Conservation (phyloP, 2,888 invertebrate genomes). For the Atethmia centrago region DNA sequence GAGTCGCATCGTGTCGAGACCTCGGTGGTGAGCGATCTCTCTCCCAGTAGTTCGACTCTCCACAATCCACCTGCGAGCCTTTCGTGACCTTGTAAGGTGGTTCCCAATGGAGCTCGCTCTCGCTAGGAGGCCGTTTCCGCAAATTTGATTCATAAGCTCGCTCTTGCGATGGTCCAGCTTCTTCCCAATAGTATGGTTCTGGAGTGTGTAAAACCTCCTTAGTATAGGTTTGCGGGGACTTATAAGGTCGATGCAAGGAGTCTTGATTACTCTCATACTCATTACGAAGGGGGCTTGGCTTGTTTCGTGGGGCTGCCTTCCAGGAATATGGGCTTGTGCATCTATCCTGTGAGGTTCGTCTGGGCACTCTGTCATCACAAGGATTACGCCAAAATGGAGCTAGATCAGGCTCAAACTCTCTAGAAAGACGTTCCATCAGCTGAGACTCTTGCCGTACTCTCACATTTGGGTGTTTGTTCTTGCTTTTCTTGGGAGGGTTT, state of each 20-base stretch:
- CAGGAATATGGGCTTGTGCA: neutral
- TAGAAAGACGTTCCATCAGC: neutral
- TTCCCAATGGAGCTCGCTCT: constrained; percentile 9
- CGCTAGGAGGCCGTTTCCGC: neutral
- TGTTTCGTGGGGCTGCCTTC: neutral
- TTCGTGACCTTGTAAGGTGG: constrained; percentile 1
- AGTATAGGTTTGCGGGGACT: neutral
- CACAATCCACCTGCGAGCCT: neutral
- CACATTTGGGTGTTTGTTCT: neutral
- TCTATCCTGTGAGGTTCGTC: neutral
- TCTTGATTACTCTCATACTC: neutral
- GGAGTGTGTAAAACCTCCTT: neutral
- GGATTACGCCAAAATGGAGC: neutral
- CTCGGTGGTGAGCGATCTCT: constrained; percentile 1
- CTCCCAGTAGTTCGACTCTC: neutral
- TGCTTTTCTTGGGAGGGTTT: neutral
- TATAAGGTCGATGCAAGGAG: neutral
- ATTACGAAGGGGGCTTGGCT: neutral
- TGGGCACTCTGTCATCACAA: neutral
- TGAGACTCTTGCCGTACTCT: neutral
- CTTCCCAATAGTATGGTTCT: neutral
- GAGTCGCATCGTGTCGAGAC: neutral
- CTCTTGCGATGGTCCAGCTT: neutral
- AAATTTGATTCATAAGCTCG: neutral
- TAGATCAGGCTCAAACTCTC: neutral